Base-by-base conservation (phyloP, 2,888 invertebrate species). In the Eupithecia abbreviata region DNA sequence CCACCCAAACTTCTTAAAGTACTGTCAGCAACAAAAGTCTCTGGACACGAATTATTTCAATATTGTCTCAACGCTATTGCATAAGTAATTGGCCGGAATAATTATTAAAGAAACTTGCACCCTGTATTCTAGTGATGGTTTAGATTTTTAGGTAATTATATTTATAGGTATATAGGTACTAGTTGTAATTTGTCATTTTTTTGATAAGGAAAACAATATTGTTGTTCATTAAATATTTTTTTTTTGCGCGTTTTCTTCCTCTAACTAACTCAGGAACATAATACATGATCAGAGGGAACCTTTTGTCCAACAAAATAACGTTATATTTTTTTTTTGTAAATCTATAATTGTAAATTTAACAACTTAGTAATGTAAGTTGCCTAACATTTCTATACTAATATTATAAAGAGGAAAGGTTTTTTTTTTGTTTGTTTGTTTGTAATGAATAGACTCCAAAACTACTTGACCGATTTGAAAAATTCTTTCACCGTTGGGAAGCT, bases 1-100 rank as follows among this genome's bases (percentile, higher is more conserved):
- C 47, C 47, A 68, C 58, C 58, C 72, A 62, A 62, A 62, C 62
- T 62, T 62, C 62, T 62, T 62, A 10, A 30, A 62, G 62, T 62
- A 62, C 62, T 1, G 62, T 18, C 62, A 62, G 62, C 62, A 62
- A 62, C 18, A 5, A 30, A 62, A 62, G 62, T 30, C 3, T 4
- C 62, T 62, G 12, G 2, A 30, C 30, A 62, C 18, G 62, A 62
- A 30, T 62, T 12, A 5, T 62, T 62, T 62, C 12, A 62, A 62
- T 62, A 62, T 58, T 10, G 12, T 12, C 62, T 62, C 30, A 62
- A 62, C 62, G 62, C 10, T 58, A 10, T 18, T 7, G 2, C 18
- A 62, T 62, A 62, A 62, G 30, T 30, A 1, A 30, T 30, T 30
- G 30, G 30, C 30, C 30, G 30, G 30, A 30, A 30, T 30, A 30